Evolutionary conservation across 1,140 invertebrate genomes (phyloP).

Genomic region (Solenopsis fugax): DNA sequence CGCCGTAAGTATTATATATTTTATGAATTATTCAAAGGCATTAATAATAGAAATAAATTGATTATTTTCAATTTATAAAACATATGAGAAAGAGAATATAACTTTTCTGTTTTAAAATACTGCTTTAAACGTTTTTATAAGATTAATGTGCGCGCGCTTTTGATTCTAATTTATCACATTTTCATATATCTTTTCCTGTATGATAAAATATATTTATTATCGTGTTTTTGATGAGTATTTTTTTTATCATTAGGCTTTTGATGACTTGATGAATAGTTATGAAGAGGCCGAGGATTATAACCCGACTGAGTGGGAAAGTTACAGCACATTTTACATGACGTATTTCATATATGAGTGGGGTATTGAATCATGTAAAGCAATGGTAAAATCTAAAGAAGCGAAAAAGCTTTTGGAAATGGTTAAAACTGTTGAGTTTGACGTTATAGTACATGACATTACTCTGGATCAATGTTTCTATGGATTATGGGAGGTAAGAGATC

Average conservation of each 20-base stretch:
- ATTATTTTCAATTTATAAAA: neutral
- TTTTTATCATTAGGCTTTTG: neutral
- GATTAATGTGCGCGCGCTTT: neutral
- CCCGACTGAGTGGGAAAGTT: neutral
- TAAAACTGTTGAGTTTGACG: conserved; percentile 47
- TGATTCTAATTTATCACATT: neutral
- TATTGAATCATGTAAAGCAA: neutral
- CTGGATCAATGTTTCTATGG: conserved; percentile 14
- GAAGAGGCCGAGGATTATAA: neutral
- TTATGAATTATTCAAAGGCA: neutral
- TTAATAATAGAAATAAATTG: neutral
- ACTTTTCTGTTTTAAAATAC: neutral
- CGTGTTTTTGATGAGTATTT: neutral
- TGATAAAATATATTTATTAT: neutral
- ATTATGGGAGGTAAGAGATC: conserved; percentile 50
- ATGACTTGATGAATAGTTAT: neutral
- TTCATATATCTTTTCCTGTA: neutral
- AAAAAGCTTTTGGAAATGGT: conserved; percentile 42
- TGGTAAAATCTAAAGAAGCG: neutral
- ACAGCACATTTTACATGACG: neutral
- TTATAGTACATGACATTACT: conserved; percentile 47
- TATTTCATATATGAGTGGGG: neutral
- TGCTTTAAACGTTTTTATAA: neutral
- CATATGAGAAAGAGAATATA: too few species aligned
- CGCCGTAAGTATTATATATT: neutral